These are phyloP conservation scores for Ciona savignyi DNA, from an alignment of 23 tunicate species.

Conservation along the genomic window DNA sequence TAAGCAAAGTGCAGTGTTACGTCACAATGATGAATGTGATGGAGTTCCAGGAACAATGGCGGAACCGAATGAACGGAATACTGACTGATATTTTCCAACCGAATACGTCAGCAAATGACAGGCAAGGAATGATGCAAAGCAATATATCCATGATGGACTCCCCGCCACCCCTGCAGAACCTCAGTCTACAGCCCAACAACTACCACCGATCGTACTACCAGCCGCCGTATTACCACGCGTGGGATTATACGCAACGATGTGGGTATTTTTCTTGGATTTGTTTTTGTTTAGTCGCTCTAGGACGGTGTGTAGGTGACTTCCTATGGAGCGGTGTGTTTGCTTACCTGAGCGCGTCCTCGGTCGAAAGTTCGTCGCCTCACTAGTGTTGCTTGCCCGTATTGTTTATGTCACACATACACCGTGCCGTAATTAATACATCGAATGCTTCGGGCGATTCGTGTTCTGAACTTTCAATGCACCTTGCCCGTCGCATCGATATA, in stretches of 20 bases:
- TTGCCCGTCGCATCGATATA: too few relatives aligned
- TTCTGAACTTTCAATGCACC: too few relatives aligned
- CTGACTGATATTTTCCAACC: conserved; percentile 44
- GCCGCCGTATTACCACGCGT: conserved; percentile 17
- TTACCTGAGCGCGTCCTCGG: too few relatives aligned
- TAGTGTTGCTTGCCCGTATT: too few relatives aligned
- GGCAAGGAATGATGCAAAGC: neutral
- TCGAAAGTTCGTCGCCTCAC: too few relatives aligned
- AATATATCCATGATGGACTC: conserved; percentile 23
- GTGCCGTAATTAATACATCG: too few relatives aligned
- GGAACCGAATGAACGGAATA: conserved; percentile 70
- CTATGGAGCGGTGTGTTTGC: too few relatives aligned
- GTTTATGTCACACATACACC: too few relatives aligned
- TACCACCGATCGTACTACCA: conserved; percentile 33
- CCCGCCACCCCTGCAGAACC: conserved; percentile 37
- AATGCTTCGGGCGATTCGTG: too few relatives aligned
- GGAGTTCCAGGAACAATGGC: conserved; percentile 87
- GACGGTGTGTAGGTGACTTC: too few relatives aligned
- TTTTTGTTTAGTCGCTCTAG: too few relatives aligned
- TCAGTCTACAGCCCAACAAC: conserved; percentile 23
- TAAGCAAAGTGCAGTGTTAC: too few relatives aligned
- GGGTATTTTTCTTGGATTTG: conserved; percentile 24
- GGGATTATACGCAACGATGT: conserved; percentile 76
- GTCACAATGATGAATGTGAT: conserved; percentile 40
- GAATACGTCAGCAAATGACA: neutral